Base-by-base conservation (phyloP, 2,888 invertebrate species). In the Merodon equestris region DNA sequence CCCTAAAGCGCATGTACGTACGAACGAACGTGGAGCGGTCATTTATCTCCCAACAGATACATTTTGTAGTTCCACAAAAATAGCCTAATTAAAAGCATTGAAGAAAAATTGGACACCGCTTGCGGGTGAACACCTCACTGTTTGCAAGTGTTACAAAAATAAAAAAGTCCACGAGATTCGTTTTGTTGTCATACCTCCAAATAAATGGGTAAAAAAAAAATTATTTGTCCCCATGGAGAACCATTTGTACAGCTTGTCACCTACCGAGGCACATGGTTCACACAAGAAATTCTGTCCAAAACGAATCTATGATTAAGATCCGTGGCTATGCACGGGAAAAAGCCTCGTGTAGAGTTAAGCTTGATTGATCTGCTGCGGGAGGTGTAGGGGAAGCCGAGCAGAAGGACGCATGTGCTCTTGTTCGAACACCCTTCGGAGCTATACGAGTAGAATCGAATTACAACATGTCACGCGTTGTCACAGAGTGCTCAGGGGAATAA, bases 81-180 rank as follows among this genome's bases (percentile, higher is more conserved):
- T 68, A 73, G 57, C 77, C 27, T 77, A 73, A 77, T 77, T 73
- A 77, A 77, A 72, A 73, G 73, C 7, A 73, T 73, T 67, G 63
- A 73, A 77, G 73, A 77, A 72, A 72, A 67, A 77, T 77, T 73
- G 72, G 18, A 67, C 47, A 67, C n/a, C 34, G 73, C 77, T 73
- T 34, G 56, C 61, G 61, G 71, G 42, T 19, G 61, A 63, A 50
- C 71, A 71, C 68, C 60, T 70, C 60, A 36, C 54, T 60, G 53
- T 53, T 53, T 19, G 54, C 47, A 61, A 70, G 61, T 54, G 70
- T 38, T 48, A 48, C 61, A 54, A 54, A 54, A 48, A 61, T 40
- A 48, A 54, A 47, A 48, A 61, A 34, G 44, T 61, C 60, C 36
- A 36, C 36, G 10, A 36, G 36, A 40, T 40, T 2, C 7, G 27